Evolutionary conservation across 2,797 vertebrate genomes (phyloP), one percentile per base, ranked within the genome.

Genomic region (Tauraco hartlaubi): DNA sequence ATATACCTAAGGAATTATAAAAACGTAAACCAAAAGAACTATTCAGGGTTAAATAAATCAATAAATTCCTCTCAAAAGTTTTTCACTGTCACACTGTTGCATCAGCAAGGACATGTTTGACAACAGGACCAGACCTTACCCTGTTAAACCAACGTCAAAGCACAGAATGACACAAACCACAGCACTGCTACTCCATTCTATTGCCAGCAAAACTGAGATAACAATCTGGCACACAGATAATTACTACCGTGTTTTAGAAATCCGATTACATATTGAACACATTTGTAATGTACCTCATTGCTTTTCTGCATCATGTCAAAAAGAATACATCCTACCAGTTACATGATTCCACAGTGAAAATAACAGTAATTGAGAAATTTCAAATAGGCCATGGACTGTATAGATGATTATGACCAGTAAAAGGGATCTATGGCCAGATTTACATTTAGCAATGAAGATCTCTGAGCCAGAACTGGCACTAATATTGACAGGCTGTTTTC

Each of bases 171-270:
- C 48, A 55, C n/a, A 87, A 26, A 55, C 4, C 25, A 31, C 35
- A 66, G 46, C 54, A 49, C 11, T 76, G 20, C 15, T 44, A 31
- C 64, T 62, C 20, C 15, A 2, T 54, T 22, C 37, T 14, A 46
- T 48, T 20, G 39, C 21, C 59, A 72, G 13, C 26, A 68, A 68
- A 62, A 49, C 33, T 17, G 46, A 64, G 11, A 39, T 12, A 15
- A 48, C 18, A 21, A 12, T 26, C 79, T 55, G 78, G 37, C 35
- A 73, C 11, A 15, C 0, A 16, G 4, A 22, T 2, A n/a, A 55
- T 37, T n/a, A 35, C 2, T 66, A 19, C 1, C 13, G 15, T 1
- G 0, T 48, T 59, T 59, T 2, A 74, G 11, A 91, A 75, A 58
- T 49, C 9, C 4, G 2, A 14, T 41, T 67, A 15, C 11, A 10